phyloP scores from a whole-genome alignment of 2,888 invertebrate species.

The Polydrusus cervinus region DNA sequence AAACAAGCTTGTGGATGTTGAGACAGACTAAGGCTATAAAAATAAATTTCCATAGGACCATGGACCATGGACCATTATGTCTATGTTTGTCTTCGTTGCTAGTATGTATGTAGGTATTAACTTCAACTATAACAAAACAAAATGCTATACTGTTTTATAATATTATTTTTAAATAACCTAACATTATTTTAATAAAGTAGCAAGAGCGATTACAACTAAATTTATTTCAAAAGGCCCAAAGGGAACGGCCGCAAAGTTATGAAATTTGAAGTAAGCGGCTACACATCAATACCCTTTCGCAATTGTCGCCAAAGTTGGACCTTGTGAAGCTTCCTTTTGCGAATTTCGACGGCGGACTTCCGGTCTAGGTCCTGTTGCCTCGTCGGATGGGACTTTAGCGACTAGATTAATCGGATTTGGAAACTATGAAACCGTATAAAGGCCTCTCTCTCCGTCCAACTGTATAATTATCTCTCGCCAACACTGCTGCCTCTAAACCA shows the following conservation, averaged over 20 bases:
- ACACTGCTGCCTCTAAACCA: slow-evolving; percentile 62
- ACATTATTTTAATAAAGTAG: neutral
- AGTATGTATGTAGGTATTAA: too few species aligned
- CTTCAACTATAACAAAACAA: too few species aligned
- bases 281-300: slow-evolving; percentile 41
- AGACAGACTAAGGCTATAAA: too few species aligned
- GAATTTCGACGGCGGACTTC: slow-evolving; percentile 33
- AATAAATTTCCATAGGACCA: too few species aligned
- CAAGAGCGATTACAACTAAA: neutral
- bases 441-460: slow-evolving; percentile 63
- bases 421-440: slow-evolving; percentile 70
- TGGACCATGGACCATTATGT: too few species aligned
- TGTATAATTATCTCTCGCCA: slow-evolving; percentile 69
- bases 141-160: neutral
- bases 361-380: slow-evolving; percentile 53
- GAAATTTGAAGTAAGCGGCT: slow-evolving; percentile 44
- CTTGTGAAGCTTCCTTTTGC: slow-evolving; percentile 50
- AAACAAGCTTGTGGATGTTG: too few species aligned
- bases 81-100: too few species aligned
- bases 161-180: neutral
- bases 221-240: neutral
- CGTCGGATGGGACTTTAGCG: slow-evolving; percentile 43
- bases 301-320: slow-evolving; percentile 45
- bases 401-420: slow-evolving; percentile 70
- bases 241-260: slow-evolving; percentile 27